These are phyloP conservation scores for Odocoileus virginianus DNA, from an alignment of 2,113 vertebrate genomes.

Conservation along the genomic window DNA sequence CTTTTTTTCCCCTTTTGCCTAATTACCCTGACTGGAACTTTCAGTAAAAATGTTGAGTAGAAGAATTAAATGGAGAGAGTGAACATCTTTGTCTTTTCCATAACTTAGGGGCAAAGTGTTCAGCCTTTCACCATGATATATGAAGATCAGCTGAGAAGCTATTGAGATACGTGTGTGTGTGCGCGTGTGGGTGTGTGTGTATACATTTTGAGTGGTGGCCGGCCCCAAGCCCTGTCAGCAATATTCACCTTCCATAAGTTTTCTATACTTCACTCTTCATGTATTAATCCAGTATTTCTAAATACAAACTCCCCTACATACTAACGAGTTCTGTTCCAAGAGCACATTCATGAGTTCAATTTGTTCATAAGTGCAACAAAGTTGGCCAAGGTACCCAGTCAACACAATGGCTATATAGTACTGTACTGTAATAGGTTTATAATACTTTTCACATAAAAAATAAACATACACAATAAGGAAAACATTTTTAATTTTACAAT, in stretches of 20 bases:
- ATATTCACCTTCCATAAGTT: background rate
- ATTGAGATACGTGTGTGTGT: background rate
- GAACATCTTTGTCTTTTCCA: background rate
- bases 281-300: background rate
- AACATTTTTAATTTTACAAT: background rate
- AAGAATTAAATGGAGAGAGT: background rate
- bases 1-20: background rate
- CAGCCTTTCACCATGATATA: background rate
- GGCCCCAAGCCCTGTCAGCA: background rate
- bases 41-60: background rate
- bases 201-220: background rate
- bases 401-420: background rate
- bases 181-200: background rate
- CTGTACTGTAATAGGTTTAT: background rate
- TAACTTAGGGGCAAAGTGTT: background rate
- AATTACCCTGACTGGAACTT: background rate
- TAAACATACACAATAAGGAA: background rate
- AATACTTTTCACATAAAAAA: background rate
- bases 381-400: background rate
- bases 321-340: background rate
- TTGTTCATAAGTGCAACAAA: background rate
- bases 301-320: background rate
- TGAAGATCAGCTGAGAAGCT: background rate
- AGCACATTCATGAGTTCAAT: fast-evolving
- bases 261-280: background rate